Base-by-base conservation (phyloP, 2,797 vertebrate genomes). In the Dipus sagitta region DNA sequence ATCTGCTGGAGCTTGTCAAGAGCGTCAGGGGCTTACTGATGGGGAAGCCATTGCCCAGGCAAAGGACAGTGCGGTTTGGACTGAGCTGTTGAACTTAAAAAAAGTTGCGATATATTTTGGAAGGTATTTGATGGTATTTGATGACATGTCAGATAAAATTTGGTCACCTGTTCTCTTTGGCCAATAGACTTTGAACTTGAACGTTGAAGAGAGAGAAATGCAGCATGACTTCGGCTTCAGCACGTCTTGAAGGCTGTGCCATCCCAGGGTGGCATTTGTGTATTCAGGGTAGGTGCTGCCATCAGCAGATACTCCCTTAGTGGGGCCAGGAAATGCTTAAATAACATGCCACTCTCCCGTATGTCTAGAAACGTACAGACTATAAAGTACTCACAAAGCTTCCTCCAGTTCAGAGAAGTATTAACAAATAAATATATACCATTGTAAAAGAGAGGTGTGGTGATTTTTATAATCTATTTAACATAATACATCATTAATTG, bases 131-230 rank as follows among this genome's bases (percentile, higher is more conserved):
- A 79, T 17, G 30, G 32, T 77, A 47, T 47, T 83, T 93, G 28
- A 65, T 82, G n/a, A 30, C 47, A n/a, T 77, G 65, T 72, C 28
- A 91, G 47, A 81, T 87, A 70, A 26, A 74, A 75, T 68, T 92
- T 90, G 52, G 18, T 77, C 38, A 1, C 47, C 72, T 90, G 34
- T 38, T 7, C 17, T 60, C n/a, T 80, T 95, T 82, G 28, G 15
- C n/a, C 60, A 85, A 28, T 52, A 84, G 21, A 42, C 76, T 54
- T 95, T 94, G 9, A 67, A 67, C 78, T 81, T 80, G n/a, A 32
- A 74, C 26, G 3, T 78, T 92, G 42, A 60, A 78, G 30, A 47
- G 79, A 92, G 34, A 87, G 76, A 94, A 96, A 88, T 54, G n/a
- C 74, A 42, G 42, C 13, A 85, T 26, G 24, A 68, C n/a, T 92